Evolutionary conservation across 2,888 invertebrate species (phyloP).

Genomic region (Herminia tarsipennalis): DNA sequence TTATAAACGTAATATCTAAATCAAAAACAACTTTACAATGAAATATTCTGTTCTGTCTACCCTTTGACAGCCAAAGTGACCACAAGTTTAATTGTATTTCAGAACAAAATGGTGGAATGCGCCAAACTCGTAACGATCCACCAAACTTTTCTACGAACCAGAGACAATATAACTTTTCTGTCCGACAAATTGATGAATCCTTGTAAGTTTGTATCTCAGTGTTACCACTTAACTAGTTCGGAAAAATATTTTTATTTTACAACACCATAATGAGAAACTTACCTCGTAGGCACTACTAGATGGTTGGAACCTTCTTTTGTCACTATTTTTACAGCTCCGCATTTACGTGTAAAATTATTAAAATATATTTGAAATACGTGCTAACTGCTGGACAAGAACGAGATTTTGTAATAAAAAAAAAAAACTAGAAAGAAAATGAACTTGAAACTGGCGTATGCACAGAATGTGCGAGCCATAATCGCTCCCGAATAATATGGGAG

Average conservation of each 20-base stretch:
- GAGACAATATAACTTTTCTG: conserved; percentile 41
- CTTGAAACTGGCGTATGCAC: no score
- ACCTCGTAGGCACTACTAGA: no score
- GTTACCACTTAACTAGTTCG: neutral
- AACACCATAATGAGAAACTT: no score
- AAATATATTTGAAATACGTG: no score
- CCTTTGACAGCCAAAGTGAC: conserved; percentile 41
- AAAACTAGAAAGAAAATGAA: no score
- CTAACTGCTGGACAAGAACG: no score
- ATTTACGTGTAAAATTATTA: no score
- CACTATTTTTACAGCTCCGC: no score
- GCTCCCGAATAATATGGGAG: no score
- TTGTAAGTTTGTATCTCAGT: conserved; percentile 5
- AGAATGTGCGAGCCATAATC: no score
- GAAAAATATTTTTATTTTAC: neutral
- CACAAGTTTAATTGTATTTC: conserved; percentile 58
- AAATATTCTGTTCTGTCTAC: conserved; percentile 8
- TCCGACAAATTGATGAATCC: conserved; percentile 30
- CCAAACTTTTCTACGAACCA: conserved; percentile 34
- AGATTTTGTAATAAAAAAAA: no score
- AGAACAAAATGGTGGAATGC: conserved; percentile 45
- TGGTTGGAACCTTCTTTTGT: no score
- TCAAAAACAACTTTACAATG: conserved; percentile 12
- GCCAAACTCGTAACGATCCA: conserved; percentile 32
- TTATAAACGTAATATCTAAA: conserved; percentile 1